Base-by-base conservation (phyloP, 1,140 invertebrate species). In the Rhyacophila brunnea region DNA sequence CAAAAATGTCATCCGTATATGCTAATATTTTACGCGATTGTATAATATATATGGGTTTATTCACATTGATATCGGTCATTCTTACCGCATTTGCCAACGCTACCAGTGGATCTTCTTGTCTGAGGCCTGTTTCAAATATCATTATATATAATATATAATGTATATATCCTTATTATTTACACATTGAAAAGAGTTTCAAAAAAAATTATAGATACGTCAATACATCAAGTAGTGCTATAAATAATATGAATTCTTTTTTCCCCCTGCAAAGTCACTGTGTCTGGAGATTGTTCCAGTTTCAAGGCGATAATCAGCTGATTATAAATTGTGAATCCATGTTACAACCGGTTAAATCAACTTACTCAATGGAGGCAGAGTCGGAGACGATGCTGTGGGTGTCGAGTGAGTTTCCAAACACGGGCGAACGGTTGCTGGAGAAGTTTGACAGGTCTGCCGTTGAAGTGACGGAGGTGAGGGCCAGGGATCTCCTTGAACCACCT, bases 381-480 rank as follows among this genome's bases (percentile, higher is more conserved):
- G 84, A 87, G 64, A 86, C 81, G 71, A 86, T 86, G 71, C 86
- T 88, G 70, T 88, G 87, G 7, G 87, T 87, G 71, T 89, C 87
- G 36, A 87, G 77, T 62, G 85, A 87, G 72, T 88, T 88, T 68
- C 88, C 86, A 40, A 85, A 81, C 6, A 84, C 86, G 67, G 87
- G 86, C 1, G 87, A 88, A 51, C 86, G 79, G 1, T 86, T 87
- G 58, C 87, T 87, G 28, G 88, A 91, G 72, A 91, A 88, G 42
- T 90, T 87, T 56, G 88, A 90, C 15, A 91, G 74, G 71, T 91
- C 88, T 1, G 89, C 88, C 2, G 89, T 91, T 9, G 90, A 92
- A 1, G 89, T 92, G 14, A 90, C 87, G 50, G 88, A 90, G 1
- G 90, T 93, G 64, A 90, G 89, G 10, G 89, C 88, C 32, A 93